Conservation (phyloP, 1,140 invertebrate species). For the Atta colombica region DNA sequence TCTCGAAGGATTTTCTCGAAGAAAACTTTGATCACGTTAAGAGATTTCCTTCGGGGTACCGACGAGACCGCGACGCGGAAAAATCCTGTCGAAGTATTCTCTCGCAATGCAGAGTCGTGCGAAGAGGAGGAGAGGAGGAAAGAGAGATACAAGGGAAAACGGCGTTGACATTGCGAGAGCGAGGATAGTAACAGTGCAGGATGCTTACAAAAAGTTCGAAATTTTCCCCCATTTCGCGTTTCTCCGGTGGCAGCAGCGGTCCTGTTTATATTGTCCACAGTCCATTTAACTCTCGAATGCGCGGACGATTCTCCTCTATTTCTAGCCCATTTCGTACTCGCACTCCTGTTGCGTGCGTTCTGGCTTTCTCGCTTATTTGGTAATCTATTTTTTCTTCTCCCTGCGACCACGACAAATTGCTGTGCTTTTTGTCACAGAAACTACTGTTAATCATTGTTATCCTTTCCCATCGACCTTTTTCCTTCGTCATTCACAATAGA, state of each 20-base stretch:
- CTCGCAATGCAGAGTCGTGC: conserved; percentile 23
- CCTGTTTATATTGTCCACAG: conserved; percentile 77
- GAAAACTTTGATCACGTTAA: conserved; percentile 68
- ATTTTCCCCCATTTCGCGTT: conserved; percentile 3
- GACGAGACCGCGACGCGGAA: conserved; percentile 54
- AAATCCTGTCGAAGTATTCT: conserved; percentile 68
- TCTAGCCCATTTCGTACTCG: conserved; percentile 43
- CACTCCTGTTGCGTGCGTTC: conserved; percentile 38
- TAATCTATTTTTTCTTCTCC: conserved; percentile 39
- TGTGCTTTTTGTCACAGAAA: background rate
- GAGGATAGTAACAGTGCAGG: background rate
- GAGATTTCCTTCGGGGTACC: conserved; percentile 68
- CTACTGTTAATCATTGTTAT: background rate
- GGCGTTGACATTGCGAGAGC: background rate
- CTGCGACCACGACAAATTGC: background rate
- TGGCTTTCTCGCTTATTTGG: conserved; percentile 8
- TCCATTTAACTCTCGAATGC: conserved; percentile 81
- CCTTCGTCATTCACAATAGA: background rate
- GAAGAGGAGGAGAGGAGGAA: background rate
- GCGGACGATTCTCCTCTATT: conserved; percentile 71
- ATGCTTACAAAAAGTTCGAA: conserved; percentile 59
- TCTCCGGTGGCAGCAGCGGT: background rate
- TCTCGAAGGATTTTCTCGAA: conserved; percentile 62
- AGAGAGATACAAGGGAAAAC: background rate
- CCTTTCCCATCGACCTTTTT: background rate